Conservation (phyloP, 2,888 invertebrate genomes). For the Nasonia oneida region DNA sequence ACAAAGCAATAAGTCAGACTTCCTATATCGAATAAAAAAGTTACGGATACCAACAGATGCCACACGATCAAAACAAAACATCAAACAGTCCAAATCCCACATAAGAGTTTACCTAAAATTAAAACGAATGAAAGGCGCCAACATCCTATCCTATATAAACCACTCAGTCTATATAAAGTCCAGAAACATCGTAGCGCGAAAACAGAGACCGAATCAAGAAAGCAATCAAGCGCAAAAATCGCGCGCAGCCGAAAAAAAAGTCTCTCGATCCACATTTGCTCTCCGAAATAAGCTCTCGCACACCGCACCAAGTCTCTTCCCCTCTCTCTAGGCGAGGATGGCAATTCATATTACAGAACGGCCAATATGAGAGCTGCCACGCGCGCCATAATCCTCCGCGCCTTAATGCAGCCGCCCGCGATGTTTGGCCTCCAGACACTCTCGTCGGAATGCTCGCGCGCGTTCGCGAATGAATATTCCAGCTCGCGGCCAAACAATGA, state of each 20-base stretch:
- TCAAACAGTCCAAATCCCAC: too few species aligned
- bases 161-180: too few species aligned
- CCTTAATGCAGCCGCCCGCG: conserved; percentile 23
- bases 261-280: conserved; percentile 3
- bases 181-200: too few species aligned
- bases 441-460: neutral
- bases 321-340: neutral
- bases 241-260: neutral
- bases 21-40: too few species aligned
- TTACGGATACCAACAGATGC: too few species aligned
- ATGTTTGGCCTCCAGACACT: conserved; percentile 2
- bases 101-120: too few species aligned
- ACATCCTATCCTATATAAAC: too few species aligned
- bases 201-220: neutral
- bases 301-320: neutral
- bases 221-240: neutral
- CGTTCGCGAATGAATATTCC: conserved; percentile 6
- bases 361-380: conserved; percentile 26
- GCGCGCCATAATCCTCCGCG: conserved; percentile 10
- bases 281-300: neutral
- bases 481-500: conserved; percentile 5
- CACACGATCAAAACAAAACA: too few species aligned
- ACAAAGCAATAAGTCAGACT: too few species aligned
- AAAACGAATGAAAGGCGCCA: too few species aligned
- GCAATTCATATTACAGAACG: conserved; percentile 37